These are phyloP conservation scores for Anguilla anguilla DNA, from an alignment of 2,797 vertebrate species.

Conservation along the genomic window DNA sequence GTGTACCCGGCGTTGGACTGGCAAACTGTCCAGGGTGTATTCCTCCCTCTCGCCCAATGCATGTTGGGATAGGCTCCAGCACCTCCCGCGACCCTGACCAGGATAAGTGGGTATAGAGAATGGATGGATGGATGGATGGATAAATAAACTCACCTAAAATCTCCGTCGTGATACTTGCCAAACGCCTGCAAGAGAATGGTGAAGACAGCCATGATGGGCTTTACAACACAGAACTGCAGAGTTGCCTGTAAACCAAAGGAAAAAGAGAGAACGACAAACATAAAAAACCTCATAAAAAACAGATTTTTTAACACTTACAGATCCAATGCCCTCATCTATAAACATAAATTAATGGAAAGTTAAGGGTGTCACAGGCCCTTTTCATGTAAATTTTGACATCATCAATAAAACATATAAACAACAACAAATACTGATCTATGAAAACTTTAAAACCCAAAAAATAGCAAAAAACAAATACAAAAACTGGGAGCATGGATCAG, in stretches of 20 bases:
- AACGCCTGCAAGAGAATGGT: slow-evolving; percentile 94
- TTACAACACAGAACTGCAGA: slow-evolving; percentile 96
- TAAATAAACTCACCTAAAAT: slow-evolving; percentile 87
- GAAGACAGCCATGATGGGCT: slow-evolving; percentile 90
- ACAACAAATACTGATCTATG: neutral
- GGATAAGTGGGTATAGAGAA: too few relatives aligned
- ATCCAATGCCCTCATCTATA: neutral
- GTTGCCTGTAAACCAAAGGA: slow-evolving; percentile 80
- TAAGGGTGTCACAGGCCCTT: neutral
- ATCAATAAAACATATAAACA: neutral
- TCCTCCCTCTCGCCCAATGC: too few relatives aligned
- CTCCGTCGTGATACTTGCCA: slow-evolving; percentile 93
- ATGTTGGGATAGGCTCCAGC: too few relatives aligned
- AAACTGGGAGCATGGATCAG: neutral
- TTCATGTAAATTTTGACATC: neutral
- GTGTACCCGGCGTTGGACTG: too few relatives aligned
- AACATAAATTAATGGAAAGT: neutral
- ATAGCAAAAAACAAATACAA: neutral
- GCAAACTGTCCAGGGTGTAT: too few relatives aligned
- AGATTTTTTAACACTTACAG: neutral
- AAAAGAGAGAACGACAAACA: neutral
- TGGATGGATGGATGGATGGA: neutral
- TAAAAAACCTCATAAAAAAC: neutral
- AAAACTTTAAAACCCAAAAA: neutral
- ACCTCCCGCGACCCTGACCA: too few relatives aligned